A percentile compares a stretch with the other conserved stretches of the same genome.
Evolutionary conservation across 2,888 invertebrate species (phyloP).

Genomic region (Nomada flava): DNA sequence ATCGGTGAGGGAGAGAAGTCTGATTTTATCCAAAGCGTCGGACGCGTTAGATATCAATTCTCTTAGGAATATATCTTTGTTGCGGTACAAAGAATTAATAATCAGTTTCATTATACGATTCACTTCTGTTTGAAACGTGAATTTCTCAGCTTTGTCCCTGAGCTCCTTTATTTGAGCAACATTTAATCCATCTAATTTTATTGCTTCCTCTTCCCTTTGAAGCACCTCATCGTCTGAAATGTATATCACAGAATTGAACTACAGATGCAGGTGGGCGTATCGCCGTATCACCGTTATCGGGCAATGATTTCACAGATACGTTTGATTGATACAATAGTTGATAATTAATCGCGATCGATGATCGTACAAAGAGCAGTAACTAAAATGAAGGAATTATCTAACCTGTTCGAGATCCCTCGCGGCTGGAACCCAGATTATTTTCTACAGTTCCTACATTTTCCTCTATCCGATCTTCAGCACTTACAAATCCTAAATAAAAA

Average conservation of each 20-base stretch:
- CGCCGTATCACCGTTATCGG: neutral
- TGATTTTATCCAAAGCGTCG: conserved; percentile 99
- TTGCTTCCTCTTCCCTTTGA: conserved; percentile 97
- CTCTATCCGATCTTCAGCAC: conserved; percentile 84
- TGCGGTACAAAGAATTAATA: conserved; percentile 99
- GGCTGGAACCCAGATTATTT: conserved; percentile 92
- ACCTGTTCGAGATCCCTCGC: conserved; percentile 96
- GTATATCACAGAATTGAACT: neutral
- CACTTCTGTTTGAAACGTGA: conserved; percentile 98
- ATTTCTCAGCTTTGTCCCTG: conserved; percentile 94
- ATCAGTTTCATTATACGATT: conserved; percentile 99
- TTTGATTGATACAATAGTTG: neutral
- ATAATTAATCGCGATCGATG: neutral
- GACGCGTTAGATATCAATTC: conserved; percentile 99
- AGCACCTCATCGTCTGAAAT: conserved; percentile 93
- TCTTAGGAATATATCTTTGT: conserved; percentile 99
- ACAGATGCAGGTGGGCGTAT: neutral
- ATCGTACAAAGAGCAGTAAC: neutral
- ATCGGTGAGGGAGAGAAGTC: conserved; percentile 96
- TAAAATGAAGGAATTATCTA: conserved; percentile 76
- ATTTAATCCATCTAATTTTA: conserved; percentile 97
- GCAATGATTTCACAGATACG: conserved; percentile 7
- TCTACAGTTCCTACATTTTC: conserved; percentile 88
- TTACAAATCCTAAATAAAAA: conserved; percentile 76
- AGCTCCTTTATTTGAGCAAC: conserved; percentile 97